Base-by-base conservation (phyloP, 92 coral and sea anemone species). In the Palythoa heliodiscus region DNA sequence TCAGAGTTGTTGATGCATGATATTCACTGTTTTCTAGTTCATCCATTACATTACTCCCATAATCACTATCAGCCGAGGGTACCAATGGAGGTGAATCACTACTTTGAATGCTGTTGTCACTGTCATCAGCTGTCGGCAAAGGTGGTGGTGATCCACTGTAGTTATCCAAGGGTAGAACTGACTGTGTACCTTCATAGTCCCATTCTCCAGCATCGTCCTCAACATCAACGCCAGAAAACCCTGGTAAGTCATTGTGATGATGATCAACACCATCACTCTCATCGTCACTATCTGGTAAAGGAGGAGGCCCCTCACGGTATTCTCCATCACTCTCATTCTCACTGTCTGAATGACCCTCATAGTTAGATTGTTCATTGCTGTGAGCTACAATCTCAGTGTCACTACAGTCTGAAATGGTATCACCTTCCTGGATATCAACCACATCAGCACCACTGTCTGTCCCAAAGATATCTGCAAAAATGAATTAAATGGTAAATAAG, bases 321-420 rank as follows among this genome's bases (percentile, higher is more conserved):
- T 91, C 91, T 10, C 60, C 63, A 35, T 88, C 92, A 84, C 87
- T 86, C 19, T 93, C 92, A 55, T 85, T 78, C 13, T 90, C 98
- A 82, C 91, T 82, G 38, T 79, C 75, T 22, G 92, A 82, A 68
- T 87, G 78, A 24, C 82, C 86, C 61, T 82, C 89, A 69, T 96
- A 96, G n/a, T 82, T 88, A 0, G 86, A 71, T 5, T 75, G 80
- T 43, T 96, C 99, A 20, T 85, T 79, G 82, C 95, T 93, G 85
- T 96, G 97, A 5, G 95, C 99, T 40, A 93, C 98, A 19, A 96
- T 89, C 83, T 96, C 99, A 0, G 92, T 87, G 73, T 96, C 98
- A 81, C 97, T 92, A 80, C 95, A 86, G 48, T 96, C 99, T 16
- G 90, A 94, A 12, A 96, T 80, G 17, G 95, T 91, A 63, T 93